Evolutionary conservation across 2,888 invertebrate species (phyloP).

Genomic region (Caradrina kadenii): DNA sequence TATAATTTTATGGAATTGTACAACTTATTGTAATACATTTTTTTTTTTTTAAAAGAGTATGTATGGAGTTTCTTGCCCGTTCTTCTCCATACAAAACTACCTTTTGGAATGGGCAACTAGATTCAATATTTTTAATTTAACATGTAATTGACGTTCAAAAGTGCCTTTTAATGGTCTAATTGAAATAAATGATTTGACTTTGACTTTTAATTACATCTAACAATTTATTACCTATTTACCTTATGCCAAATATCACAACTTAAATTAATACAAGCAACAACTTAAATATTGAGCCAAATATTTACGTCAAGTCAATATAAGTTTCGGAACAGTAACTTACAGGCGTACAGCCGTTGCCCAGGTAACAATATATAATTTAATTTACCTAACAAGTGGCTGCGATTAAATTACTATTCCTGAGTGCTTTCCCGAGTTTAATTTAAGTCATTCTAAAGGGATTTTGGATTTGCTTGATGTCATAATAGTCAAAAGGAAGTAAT

Average conservation of each 20-base stretch:
- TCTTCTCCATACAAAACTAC: no score
- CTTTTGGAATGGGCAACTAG: no score
- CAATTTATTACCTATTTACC: background rate
- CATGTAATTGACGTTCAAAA: no score
- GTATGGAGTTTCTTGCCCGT: no score
- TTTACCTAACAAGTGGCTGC: constrained; percentile 59
- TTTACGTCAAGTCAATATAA: constrained; percentile 44
- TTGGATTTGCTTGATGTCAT: constrained; percentile 59
- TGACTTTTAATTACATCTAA: background rate
- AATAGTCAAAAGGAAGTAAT: constrained; percentile 75
- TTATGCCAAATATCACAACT: background rate
- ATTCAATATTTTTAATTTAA: no score
- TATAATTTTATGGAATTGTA: no score
- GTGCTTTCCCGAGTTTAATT: constrained; percentile 63
- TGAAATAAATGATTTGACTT: no score
- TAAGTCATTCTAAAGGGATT: constrained; percentile 52
- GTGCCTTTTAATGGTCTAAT: no score
- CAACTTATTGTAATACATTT: no score
- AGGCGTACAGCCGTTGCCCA: constrained; percentile 32
- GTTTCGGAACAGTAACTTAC: constrained; percentile 41
- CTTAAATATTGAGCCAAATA: constrained; percentile 28
- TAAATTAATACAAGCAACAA: constrained; percentile 4
- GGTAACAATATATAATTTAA: constrained; percentile 64
- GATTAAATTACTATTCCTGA: constrained; percentile 63
- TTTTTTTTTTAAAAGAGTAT: no score